Percentiles rank a stretch among this genome's conserved stretches.
Conservation (phyloP, 30 jellyfish, hydroid and myxozoan species). For the Cassiopea xamachana region DNA sequence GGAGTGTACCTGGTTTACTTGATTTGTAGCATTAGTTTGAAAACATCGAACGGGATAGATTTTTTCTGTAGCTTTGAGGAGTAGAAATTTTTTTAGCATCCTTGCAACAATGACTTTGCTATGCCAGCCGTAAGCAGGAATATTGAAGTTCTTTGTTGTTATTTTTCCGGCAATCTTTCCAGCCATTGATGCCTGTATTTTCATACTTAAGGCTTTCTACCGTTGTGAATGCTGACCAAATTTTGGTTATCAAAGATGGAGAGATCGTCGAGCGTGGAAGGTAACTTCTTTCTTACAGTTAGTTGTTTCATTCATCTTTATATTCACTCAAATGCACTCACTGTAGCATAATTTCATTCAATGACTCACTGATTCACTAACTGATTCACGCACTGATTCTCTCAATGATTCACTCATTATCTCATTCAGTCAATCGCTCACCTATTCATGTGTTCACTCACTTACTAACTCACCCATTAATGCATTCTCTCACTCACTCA, state of each 20-base stretch:
- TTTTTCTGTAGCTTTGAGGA: too few species aligned
- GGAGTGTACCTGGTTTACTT: too few species aligned
- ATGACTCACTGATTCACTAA: background rate
- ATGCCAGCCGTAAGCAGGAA: too few species aligned
- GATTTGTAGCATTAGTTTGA: too few species aligned
- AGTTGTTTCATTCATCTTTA: background rate
- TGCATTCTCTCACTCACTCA: too few species aligned
- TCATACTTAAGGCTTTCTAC: constrained; percentile 81
- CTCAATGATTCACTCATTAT: background rate
- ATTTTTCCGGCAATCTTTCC: background rate
- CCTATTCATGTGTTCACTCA: too few species aligned
- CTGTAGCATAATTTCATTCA: background rate
- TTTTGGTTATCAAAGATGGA: constrained; percentile 95
- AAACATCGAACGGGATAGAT: too few species aligned
- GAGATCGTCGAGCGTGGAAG: constrained; percentile 95
- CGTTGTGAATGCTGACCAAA: constrained; percentile 92
- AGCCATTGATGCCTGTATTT: background rate
- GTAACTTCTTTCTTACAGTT: constrained; percentile 20
- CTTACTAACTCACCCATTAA: too few species aligned
- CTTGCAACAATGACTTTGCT: too few species aligned
- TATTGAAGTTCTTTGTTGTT: too few species aligned
- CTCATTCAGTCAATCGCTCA: too few species aligned
- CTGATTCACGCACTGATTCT: background rate
- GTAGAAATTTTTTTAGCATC: too few species aligned
- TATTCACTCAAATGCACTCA: background rate